Conservation (phyloP, 1,140 invertebrate species). For the Hylyphantes graminicola region DNA sequence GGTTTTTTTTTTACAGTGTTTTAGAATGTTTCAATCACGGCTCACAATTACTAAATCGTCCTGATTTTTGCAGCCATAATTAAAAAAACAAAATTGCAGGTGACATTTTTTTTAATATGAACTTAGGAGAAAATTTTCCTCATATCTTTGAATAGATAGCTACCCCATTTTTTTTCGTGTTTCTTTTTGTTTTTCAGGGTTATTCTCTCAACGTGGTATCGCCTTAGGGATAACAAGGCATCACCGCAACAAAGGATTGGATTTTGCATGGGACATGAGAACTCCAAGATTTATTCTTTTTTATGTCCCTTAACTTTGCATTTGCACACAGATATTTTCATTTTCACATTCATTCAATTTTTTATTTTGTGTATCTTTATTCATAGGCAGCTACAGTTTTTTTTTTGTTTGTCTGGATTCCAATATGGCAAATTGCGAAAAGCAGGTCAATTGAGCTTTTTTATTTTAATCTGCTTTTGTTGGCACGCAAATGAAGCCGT, state of each 20-base stretch:
- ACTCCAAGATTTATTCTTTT: constrained; percentile 33
- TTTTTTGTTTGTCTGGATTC: constrained; percentile 29
- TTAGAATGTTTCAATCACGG: too few relatives aligned
- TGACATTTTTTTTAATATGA: not conserved
- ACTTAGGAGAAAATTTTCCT: constrained; percentile 6
- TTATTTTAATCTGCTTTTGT: not conserved
- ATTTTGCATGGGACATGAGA: constrained; percentile 41
- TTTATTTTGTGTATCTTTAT: constrained; percentile 6
- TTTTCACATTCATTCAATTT: not conserved
- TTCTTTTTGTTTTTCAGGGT: constrained; percentile 55
- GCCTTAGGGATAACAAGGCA: not conserved
- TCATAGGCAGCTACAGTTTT: not conserved
- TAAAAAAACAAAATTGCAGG: too few relatives aligned
- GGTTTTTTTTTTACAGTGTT: too few relatives aligned
- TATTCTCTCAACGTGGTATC: constrained; percentile 17
- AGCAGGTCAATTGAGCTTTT: constrained; percentile 20
- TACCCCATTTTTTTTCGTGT: constrained; percentile 48
- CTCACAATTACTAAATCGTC: too few relatives aligned
- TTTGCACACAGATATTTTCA: not conserved
- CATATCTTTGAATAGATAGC: constrained; percentile 52
- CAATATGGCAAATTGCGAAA: constrained; percentile 26
- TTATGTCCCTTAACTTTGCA: constrained; percentile 46
- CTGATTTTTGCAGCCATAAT: too few relatives aligned
- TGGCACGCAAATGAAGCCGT: too few relatives aligned
- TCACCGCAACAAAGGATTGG: constrained; percentile 8